A percentile compares a stretch with the other conserved stretches of the same genome.
These are phyloP conservation scores for Stictocephala bisonia DNA, from an alignment of 2,888 invertebrate genomes.

Conservation along the genomic window DNA sequence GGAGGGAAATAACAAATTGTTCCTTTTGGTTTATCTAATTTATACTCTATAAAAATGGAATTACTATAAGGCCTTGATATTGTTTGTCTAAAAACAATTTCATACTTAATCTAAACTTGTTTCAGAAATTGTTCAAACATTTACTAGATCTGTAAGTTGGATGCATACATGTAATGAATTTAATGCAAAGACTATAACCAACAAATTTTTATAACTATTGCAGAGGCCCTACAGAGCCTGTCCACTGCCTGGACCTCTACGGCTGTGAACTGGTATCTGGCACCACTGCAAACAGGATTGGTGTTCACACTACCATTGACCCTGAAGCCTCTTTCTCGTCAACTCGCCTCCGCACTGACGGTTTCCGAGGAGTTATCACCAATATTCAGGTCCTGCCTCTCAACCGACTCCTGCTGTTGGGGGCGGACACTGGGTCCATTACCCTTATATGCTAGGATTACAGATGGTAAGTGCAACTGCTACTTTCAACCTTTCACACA, in stretches of 20 bases:
- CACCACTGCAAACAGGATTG: constrained; percentile 92
- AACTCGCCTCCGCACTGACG: constrained; percentile 87
- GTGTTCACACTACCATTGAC: constrained; percentile 82
- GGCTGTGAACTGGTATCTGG: constrained; percentile 88
- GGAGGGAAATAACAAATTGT: too few species aligned
- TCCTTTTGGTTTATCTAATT: too few species aligned
- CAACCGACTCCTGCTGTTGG: constrained; percentile 88
- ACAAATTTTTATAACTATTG: constrained; percentile 52
- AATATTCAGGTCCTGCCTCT: constrained; percentile 85
- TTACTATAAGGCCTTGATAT: too few species aligned
- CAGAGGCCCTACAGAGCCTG: constrained; percentile 92
- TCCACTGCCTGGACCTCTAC: constrained; percentile 86
- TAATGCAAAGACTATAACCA: background rate
- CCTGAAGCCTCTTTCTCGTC: constrained; percentile 82
- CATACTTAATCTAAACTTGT: too few species aligned
- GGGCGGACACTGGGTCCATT: constrained; percentile 92
- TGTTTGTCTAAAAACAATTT: too few species aligned
- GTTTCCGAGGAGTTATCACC: constrained; percentile 91
- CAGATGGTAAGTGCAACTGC: too few species aligned
- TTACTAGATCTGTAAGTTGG: background rate
- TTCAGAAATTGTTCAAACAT: too few species aligned
- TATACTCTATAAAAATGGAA: too few species aligned
- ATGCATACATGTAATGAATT: background rate
- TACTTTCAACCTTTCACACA: too few species aligned
- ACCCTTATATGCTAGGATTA: constrained; percentile 81